Evolutionary conservation across 2,797 vertebrate genomes (phyloP).

Genomic region (Acrossocheilus wenchowensis): DNA sequence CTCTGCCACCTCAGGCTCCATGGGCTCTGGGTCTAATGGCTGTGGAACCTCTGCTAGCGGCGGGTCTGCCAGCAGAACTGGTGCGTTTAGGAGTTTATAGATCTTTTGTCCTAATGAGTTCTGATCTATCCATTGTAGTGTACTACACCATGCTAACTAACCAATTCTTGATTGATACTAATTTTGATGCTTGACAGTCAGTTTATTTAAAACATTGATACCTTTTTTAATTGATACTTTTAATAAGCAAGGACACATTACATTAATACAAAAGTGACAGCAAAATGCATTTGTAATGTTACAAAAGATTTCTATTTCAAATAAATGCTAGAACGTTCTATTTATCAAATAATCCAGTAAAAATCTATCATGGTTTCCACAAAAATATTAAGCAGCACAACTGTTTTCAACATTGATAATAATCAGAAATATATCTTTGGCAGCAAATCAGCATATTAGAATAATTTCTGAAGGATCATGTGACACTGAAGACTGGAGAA

Average conservation of each 20-base stretch:
- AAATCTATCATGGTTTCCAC: background rate
- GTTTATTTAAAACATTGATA: background rate
- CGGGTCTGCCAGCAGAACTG: conserved; percentile 71
- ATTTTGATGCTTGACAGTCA: background rate
- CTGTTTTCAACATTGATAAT: background rate
- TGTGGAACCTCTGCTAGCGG: conserved; percentile 80
- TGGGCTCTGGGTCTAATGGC: conserved; percentile 86
- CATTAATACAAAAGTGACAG: background rate
- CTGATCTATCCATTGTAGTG: background rate
- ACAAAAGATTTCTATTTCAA: background rate
- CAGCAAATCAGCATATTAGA: background rate
- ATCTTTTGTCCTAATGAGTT: background rate
- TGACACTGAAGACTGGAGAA: background rate
- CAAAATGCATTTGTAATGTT: background rate
- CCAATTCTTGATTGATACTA: background rate
- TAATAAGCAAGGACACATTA: background rate
- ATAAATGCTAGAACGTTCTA: background rate
- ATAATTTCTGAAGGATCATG: background rate
- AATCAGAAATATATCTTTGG: background rate
- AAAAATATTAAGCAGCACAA: background rate
- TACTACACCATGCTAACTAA: no score
- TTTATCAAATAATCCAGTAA: background rate
- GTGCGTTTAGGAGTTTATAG: conserved; percentile 53
- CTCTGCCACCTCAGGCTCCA: conserved; percentile 87
- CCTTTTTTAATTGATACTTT: no score